These are phyloP conservation scores for Phlogophora meticulosa DNA, from an alignment of 2,888 invertebrate species.

Conservation along the genomic window DNA sequence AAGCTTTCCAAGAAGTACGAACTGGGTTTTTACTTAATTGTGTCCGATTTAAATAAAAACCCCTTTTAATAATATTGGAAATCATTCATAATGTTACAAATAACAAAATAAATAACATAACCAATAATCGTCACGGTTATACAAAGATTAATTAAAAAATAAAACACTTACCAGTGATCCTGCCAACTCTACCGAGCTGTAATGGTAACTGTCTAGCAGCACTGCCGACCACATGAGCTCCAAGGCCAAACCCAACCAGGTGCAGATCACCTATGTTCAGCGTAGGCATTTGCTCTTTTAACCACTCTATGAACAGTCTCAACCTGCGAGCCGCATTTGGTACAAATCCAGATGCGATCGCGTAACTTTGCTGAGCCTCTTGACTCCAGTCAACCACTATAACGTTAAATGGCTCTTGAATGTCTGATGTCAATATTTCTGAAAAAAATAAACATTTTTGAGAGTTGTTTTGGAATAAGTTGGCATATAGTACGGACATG, in stretches of 20 bases:
- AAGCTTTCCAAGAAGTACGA: no score
- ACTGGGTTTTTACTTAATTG: no score
- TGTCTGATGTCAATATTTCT: constrained; percentile 7
- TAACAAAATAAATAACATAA: neutral
- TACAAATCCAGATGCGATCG: neutral
- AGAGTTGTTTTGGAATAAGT: no score
- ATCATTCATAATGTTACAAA: constrained; percentile 3
- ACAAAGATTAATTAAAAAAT: no score
- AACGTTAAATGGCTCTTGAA: constrained; percentile 7
- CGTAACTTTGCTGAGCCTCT: constrained; percentile 19
- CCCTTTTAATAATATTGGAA: no score
- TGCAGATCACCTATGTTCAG: neutral
- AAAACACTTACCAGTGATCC: constrained; percentile 35
- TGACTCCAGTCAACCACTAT: constrained; percentile 26
- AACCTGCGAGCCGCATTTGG: neutral
- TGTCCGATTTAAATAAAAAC: no score
- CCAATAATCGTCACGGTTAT: no score
- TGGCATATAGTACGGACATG: no score
- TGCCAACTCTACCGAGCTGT: constrained; percentile 5
- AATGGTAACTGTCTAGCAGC: constrained; percentile 6
- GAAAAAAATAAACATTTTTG: no score
- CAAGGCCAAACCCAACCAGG: constrained; percentile 35
- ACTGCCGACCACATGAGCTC: constrained; percentile 35
- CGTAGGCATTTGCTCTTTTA: neutral
- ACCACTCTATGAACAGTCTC: neutral